Evolutionary conservation across 2,888 invertebrate species (phyloP), one percentile per base, ranked within the genome.

Genomic region (Kuschelorhynchus macadamiae): DNA sequence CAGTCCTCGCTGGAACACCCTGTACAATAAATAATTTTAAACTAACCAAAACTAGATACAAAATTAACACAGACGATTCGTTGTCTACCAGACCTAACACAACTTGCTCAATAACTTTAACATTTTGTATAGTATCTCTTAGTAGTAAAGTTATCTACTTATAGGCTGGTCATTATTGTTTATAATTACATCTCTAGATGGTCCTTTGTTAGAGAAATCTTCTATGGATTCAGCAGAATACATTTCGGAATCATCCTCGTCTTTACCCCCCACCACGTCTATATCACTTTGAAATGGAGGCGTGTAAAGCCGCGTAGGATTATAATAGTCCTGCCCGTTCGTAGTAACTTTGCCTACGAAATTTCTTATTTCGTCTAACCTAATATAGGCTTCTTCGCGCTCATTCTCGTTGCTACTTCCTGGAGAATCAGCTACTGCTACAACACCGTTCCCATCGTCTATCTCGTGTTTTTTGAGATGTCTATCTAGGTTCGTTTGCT

Each of bases 401-500:
- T 94, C 94, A 47, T 92, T 93, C 76, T 93, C 94, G 72, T 91
- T 93, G 17, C 93, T 93, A 74, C 93, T 93, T 0, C 86, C 87
- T 0, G 93, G 94, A 0, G 94, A 94, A 80, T 94, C 94, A 2
- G 89, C 89, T 0, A 89, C 87, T 1, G 88, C 86, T 0, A 88
- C 86, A 1, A 88, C 87, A 0, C 89, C 87, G 49, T 87, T 89
- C 0, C 91, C 92, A 47, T 93, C 93, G 76, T 95, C 96, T 0
- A 94, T 91, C 81, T 98, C 98, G 83, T 99, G 98, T 80, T 99
- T 99, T 87, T 97, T 97, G 80, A 98, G 83, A 81, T 98, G 98
- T 17, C 98, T 88, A 81, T 99, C 98, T 72, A 99, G 87, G 83
- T 99, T 99, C n/a, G 98, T 98, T 85, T 98, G 98, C 84, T 99